Base-by-base conservation (phyloP, 2,888 invertebrate species). In the Acanthosepion lycidas region DNA sequence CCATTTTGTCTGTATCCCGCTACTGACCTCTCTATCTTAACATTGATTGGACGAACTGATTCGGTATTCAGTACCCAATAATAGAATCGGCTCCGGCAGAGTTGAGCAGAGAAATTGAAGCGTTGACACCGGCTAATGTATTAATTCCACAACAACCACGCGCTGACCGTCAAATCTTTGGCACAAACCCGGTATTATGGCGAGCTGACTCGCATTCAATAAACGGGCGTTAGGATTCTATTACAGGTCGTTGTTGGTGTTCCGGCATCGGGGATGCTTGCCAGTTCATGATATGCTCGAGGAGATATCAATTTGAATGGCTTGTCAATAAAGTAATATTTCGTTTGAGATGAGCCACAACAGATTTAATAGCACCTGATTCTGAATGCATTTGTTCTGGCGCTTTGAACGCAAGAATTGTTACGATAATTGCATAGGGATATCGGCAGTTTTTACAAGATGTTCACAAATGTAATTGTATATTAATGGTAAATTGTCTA, bases 241-340 rank as follows among this genome's bases (percentile, higher is more conserved):
- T 78, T 78, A 78, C 15, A n/a, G n/a, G 78, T 15, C 78, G 78
- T n/a, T 78, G n/a, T 78, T n/a, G 15, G n/a, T 78, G 23, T 78
- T 33, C 78, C 9, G 78, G n/a, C 78, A 15, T 15, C 78, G 15
- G n/a, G 33, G 6, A n/a, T 78, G 78, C 15, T n/a, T 18, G n/a
- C 33, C 78, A 78, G 78, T 78, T 78, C 33, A 78, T 78, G 78
- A 78, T 78, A 78, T 78, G n/a, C n/a, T 78, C 78, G 78, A 78
- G 33, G 78, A 78, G 33, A 78, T 78, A 78, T n/a, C n/a, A n/a
- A 78, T 78, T 78, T 78, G 18, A 78, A 78, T 78, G 18, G 78
- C 78, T 78, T 78, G 78, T n/a, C 78, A 78, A 33, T 78, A 33
- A n/a, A 15, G 78, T 78, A 78, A 78, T 78, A 78, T n/a, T 78